These are phyloP conservation scores for Seira musarum DNA, from an alignment of 2,888 invertebrate genomes.

Conservation along the genomic window DNA sequence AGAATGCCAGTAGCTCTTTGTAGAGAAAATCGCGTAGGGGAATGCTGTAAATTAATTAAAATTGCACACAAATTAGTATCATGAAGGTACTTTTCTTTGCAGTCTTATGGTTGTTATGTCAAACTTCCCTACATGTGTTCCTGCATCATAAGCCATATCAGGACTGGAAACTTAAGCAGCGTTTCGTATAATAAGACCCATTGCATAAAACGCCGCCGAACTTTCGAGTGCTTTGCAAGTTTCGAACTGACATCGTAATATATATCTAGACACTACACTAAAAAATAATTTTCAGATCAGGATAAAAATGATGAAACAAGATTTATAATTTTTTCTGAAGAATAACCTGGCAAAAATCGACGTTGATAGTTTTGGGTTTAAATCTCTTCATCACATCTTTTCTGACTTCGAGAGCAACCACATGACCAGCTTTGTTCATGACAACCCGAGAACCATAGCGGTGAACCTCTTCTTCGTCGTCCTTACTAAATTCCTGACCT, in stretches of 20 bases:
- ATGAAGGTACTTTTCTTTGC: too few relatives aligned
- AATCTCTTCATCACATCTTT: constrained; percentile 12
- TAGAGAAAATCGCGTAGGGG: constrained; percentile 34
- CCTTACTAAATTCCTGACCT: background rate
- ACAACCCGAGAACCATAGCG: constrained; percentile 33
- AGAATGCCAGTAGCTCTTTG: constrained; percentile 17
- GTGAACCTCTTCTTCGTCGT: constrained; percentile 21
- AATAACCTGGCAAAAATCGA: constrained; percentile 39
- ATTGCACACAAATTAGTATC: background rate
- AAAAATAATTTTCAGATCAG: too few relatives aligned
- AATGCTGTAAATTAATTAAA: constrained; percentile 19
- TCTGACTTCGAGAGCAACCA: constrained; percentile 33
- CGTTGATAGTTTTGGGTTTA: background rate
- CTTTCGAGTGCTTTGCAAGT: background rate
- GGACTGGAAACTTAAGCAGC: background rate
- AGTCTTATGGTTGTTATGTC: constrained; percentile 14
- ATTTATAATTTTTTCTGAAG: too few relatives aligned
- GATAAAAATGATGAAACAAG: too few relatives aligned
- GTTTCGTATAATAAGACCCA: constrained; percentile 20
- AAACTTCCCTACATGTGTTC: too few relatives aligned
- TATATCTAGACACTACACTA: constrained; percentile 25
- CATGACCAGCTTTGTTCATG: constrained; percentile 26
- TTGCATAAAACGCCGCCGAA: constrained; percentile 37
- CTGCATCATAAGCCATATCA: background rate
- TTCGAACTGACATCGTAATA: constrained; percentile 23